phyloP scores from a whole-genome alignment of 2,888 invertebrate species.

The Hydriomena furcata region DNA sequence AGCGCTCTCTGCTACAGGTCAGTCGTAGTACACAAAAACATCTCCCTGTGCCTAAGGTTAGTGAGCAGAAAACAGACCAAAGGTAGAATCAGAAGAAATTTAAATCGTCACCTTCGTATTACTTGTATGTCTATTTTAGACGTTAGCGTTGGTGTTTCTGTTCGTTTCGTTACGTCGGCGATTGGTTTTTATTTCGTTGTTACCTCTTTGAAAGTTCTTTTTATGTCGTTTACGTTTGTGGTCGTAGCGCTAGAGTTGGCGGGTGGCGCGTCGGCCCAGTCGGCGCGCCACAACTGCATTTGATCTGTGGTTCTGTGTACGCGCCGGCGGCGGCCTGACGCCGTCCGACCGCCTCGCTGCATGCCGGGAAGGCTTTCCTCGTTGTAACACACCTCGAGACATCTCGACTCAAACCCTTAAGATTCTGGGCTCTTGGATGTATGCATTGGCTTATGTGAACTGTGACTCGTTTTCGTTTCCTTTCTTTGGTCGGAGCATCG shows the following conservation, averaged over 20 bases:
- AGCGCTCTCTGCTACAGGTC: constrained; percentile 99
- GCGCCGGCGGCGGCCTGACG: constrained; percentile 63
- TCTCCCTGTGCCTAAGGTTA: constrained; percentile 99
- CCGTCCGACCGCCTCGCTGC: constrained; percentile 76
- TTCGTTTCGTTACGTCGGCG: constrained; percentile 75
- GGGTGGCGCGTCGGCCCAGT: constrained; percentile 70
- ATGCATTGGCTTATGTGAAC: constrained; percentile 84
- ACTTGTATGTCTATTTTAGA: constrained; percentile 83
- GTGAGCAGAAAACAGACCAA: constrained; percentile 94
- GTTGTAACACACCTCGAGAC: constrained; percentile 69
- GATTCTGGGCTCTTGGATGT: constrained; percentile 84
- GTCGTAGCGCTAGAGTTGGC: constrained; percentile 79
- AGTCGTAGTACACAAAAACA: constrained; percentile 99
- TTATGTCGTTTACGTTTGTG: constrained; percentile 78
- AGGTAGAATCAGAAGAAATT: constrained; percentile 86
- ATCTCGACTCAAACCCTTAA: constrained; percentile 82
- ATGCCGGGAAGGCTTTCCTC: constrained; percentile 81
- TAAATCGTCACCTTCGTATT: constrained; percentile 83
- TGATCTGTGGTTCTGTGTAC: constrained; percentile 83
- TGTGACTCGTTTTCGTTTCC: constrained; percentile 84
- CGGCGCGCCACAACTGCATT: constrained; percentile 79
- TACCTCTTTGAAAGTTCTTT: constrained; percentile 58
- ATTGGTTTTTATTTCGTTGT: constrained; percentile 72
- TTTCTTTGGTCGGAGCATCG: constrained; percentile 77
- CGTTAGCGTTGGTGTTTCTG: constrained; percentile 82